phyloP scores from a whole-genome alignment of 2,113 vertebrate genomes.

The Plecturocebus donacophilus region DNA sequence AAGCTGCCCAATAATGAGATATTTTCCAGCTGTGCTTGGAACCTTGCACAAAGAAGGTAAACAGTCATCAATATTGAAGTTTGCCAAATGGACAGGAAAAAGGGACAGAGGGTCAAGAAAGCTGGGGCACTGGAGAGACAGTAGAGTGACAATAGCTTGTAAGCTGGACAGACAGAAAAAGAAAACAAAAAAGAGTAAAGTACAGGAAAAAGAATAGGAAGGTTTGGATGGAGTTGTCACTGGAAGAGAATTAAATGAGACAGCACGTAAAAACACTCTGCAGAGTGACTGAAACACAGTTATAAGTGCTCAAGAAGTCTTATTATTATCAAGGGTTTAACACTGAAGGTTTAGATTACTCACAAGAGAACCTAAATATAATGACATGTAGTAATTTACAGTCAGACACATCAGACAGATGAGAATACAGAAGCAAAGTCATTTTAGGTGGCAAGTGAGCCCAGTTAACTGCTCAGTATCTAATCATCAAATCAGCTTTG shows the following conservation, averaged over 20 bases:
- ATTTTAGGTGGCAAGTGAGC: neutral
- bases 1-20: neutral
- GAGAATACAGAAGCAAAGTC: neutral
- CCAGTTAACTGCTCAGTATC: neutral
- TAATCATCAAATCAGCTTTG: neutral
- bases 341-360: neutral
- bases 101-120: slow-evolving; percentile 8
- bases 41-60: neutral
- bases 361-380: neutral
- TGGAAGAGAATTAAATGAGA: neutral
- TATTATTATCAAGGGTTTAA: neutral
- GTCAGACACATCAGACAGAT: neutral
- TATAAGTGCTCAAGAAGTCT: slow-evolving; percentile 2
- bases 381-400: neutral
- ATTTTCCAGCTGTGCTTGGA: neutral
- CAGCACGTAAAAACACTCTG: neutral
- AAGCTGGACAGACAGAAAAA: slow-evolving; percentile 4
- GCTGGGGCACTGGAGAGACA: neutral
- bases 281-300: neutral
- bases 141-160: neutral
- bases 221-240: neutral
- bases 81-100: neutral
- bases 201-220: neutral
- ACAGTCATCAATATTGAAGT: neutral
- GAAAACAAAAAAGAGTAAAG: neutral